These are phyloP conservation scores for Coturnix japonica DNA, from an alignment of 2,113 vertebrate species.

Conservation along the genomic window DNA sequence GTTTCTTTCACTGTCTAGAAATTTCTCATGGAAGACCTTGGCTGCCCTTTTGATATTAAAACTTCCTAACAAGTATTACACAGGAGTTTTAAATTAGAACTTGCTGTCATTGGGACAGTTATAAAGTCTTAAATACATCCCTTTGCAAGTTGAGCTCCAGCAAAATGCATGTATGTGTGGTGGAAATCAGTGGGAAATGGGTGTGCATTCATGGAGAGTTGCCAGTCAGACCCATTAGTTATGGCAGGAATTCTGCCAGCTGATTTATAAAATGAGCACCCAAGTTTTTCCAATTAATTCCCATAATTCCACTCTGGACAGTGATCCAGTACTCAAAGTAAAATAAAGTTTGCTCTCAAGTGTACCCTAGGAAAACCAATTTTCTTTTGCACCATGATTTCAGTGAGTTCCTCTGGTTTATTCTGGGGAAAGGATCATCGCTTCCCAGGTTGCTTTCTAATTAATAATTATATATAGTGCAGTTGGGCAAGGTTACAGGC, in stretches of 20 bases:
- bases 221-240: conserved; percentile 39
- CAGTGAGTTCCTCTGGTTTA: conserved; percentile 18
- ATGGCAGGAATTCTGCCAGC: conserved; percentile 23
- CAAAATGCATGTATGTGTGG: conserved; percentile 43
- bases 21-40: conserved; percentile 83
- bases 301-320: conserved; percentile 52
- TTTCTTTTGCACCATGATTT: conserved; percentile 42
- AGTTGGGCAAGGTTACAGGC: conserved; percentile 64
- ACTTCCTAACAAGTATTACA: conserved; percentile 84
- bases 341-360: conserved; percentile 58
- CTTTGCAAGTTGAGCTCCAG: conserved; percentile 69
- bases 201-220: conserved; percentile 56
- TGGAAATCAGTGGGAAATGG: conserved; percentile 66
- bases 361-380: conserved; percentile 58
- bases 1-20: conserved; percentile 82
- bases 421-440: conserved; percentile 38
- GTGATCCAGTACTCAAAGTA: conserved; percentile 27
- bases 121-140: conserved; percentile 81
- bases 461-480: conserved; percentile 73
- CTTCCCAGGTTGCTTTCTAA: conserved; percentile 68
- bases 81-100: conserved; percentile 83
- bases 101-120: conserved; percentile 81
- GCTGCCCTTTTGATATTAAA: conserved; percentile 85
- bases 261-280: conserved; percentile 61
- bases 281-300: conserved; percentile 67